Percentiles rank a stretch among this genome's conserved stretches.
These are phyloP conservation scores for Nematolebias whitei DNA, from an alignment of 2,113 vertebrate genomes.

Conservation along the genomic window DNA sequence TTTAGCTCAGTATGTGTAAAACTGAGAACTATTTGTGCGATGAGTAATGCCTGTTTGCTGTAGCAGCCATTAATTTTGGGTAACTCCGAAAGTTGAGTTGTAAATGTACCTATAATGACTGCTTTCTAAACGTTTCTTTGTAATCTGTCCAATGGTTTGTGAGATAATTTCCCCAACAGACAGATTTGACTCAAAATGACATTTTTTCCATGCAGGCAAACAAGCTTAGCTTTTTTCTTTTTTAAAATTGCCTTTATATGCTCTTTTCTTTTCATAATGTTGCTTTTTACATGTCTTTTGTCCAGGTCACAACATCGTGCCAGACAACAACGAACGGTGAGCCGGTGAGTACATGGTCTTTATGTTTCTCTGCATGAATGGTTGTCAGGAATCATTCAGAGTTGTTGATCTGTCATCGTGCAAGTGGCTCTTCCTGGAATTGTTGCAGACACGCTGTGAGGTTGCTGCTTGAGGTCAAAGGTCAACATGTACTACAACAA, in stretches of 20 bases:
- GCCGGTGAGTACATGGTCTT: slow-evolving; percentile 60
- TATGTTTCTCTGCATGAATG: not conserved
- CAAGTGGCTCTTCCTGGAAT: slow-evolving; percentile 22
- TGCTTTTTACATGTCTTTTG: slow-evolving; percentile 10
- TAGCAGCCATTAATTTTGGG: no score
- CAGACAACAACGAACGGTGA: slow-evolving; percentile 68
- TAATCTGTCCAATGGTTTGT: no score
- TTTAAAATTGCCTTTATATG: not conserved
- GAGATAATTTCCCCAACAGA: slow-evolving; percentile 7
- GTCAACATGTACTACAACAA: slow-evolving; percentile 23
- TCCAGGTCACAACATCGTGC: slow-evolving; percentile 73
- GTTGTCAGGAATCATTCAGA: slow-evolving; percentile 7
- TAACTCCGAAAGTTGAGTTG: no score
- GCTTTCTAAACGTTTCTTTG: no score
- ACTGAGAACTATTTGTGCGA: no score
- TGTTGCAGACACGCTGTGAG: slow-evolving; percentile 4
- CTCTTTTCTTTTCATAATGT: not conserved
- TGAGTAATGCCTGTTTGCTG: no score
- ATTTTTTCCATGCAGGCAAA: slow-evolving; percentile 35
- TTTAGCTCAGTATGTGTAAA: no score
- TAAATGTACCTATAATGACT: no score
- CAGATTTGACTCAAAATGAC: slow-evolving; percentile 9
- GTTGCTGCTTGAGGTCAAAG: slow-evolving; percentile 15
- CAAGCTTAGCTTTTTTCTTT: not conserved
- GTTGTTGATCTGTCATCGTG: slow-evolving; percentile 3